Conservation (phyloP, 2,888 invertebrate genomes). For the Lasioglossum lativentre region DNA sequence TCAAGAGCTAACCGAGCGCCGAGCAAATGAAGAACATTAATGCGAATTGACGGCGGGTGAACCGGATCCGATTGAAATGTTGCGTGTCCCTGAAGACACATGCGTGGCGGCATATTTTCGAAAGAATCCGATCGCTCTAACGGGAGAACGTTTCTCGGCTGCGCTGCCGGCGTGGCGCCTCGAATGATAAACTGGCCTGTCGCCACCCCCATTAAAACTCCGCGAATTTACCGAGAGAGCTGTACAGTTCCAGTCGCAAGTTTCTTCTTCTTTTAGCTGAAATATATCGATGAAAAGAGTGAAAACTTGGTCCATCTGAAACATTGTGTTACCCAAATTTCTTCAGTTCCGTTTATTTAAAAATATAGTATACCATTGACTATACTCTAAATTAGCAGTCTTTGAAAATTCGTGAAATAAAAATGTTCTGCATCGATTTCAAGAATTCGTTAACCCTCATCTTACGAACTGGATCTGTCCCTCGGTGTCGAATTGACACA, state of each 20-base stretch:
- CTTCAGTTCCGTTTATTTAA: too few species aligned
- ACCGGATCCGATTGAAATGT: conserved; percentile 73
- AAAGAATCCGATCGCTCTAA: background rate
- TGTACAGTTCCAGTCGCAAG: background rate
- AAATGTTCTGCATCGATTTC: too few species aligned
- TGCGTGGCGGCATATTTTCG: conserved; percentile 48
- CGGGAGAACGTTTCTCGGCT: background rate
- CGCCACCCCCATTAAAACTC: background rate
- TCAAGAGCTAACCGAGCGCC: conserved; percentile 33
- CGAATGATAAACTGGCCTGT: background rate
- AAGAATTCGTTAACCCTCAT: too few species aligned
- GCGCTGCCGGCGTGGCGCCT: background rate
- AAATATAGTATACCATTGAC: too few species aligned
- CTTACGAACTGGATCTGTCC: too few species aligned
- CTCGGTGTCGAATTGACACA: too few species aligned
- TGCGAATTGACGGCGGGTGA: conserved; percentile 61
- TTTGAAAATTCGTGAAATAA: too few species aligned
- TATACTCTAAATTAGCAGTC: too few species aligned
- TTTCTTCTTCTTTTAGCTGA: background rate
- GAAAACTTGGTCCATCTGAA: too few species aligned
- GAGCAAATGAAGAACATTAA: conserved; percentile 68
- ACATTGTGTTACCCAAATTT: too few species aligned
- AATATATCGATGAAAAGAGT: too few species aligned
- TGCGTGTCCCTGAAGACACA: conserved; percentile 68
- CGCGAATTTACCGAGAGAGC: background rate